These are phyloP conservation scores for Yponomeuta evonymella DNA, from an alignment of 2,888 invertebrate genomes.

Conservation along the genomic window DNA sequence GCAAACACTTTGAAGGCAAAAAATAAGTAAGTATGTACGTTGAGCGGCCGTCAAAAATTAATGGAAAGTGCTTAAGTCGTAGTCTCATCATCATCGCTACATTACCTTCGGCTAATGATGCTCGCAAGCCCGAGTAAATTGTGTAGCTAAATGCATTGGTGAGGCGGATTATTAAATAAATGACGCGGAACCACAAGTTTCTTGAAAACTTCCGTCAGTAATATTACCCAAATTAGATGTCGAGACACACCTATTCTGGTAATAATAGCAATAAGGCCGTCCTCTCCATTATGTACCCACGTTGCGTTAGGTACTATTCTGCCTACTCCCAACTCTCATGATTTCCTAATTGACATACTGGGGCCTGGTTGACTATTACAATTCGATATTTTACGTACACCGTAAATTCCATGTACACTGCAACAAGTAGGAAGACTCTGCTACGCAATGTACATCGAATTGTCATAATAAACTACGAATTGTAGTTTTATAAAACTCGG, in stretches of 20 bases:
- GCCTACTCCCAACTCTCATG: too few relatives aligned
- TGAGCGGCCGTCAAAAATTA: neutral
- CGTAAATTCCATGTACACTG: too few relatives aligned
- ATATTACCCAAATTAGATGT: neutral
- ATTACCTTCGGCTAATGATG: conserved; percentile 1
- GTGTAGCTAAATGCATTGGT: neutral
- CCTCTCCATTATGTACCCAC: too few relatives aligned
- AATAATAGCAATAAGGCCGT: too few relatives aligned
- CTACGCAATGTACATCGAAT: too few relatives aligned
- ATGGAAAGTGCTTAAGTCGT: conserved; percentile 2
- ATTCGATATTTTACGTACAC: too few relatives aligned
- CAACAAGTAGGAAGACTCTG: too few relatives aligned
- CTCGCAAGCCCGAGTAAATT: conserved; percentile 5
- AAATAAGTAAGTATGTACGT: neutral
- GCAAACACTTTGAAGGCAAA: neutral
- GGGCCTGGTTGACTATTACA: too few relatives aligned
- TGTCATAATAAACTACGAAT: too few relatives aligned
- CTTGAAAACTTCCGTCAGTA: neutral
- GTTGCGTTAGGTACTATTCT: too few relatives aligned
- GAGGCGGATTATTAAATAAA: conserved; percentile 9
- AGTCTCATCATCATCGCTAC: neutral
- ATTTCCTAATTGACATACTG: too few relatives aligned
- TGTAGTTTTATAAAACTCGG: too few relatives aligned
- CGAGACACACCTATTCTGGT: neutral
- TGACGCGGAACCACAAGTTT: conserved; percentile 10